Percentiles rank a stretch among this genome's conserved stretches.
These are phyloP conservation scores for Sminthurides aquaticus DNA, from an alignment of 2,888 invertebrate genomes.

Conservation along the genomic window DNA sequence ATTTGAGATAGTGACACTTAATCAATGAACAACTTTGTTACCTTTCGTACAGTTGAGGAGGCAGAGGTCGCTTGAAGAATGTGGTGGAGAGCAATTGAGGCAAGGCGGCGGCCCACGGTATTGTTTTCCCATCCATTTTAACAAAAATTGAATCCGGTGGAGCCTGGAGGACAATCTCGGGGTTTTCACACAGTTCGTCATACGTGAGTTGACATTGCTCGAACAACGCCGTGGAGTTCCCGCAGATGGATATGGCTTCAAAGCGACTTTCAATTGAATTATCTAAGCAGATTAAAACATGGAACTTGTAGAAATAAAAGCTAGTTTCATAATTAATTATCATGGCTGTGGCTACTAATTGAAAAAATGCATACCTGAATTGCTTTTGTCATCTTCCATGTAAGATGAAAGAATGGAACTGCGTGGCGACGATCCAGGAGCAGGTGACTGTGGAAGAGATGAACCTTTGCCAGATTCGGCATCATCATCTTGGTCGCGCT, in stretches of 20 bases:
- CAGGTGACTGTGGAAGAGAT: slow-evolving; percentile 83
- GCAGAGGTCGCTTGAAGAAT: slow-evolving; percentile 76
- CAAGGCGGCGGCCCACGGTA: slow-evolving; percentile 84
- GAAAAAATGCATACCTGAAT: not conserved
- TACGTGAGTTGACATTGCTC: slow-evolving; percentile 55
- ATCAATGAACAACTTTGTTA: slow-evolving; percentile 25
- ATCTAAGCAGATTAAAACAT: not conserved
- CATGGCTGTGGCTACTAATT: too few species aligned
- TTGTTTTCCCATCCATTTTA: slow-evolving; percentile 76
- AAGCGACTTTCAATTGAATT: slow-evolving; percentile 11
- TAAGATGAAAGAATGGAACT: slow-evolving; percentile 25
- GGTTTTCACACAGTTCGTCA: slow-evolving; percentile 58
- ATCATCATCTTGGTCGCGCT: slow-evolving; percentile 66
- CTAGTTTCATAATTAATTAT: not conserved
- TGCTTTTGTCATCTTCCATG: slow-evolving; percentile 31
- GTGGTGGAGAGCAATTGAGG: slow-evolving; percentile 81
- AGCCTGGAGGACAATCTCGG: slow-evolving; percentile 62
- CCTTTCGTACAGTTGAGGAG: slow-evolving; percentile 48
- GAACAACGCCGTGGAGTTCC: slow-evolving; percentile 49
- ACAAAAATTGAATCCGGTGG: slow-evolving; percentile 67
- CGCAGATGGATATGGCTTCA: slow-evolving; percentile 66
- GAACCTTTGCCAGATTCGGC: slow-evolving; percentile 94
- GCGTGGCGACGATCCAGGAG: slow-evolving; percentile 41
- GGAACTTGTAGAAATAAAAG: not conserved
- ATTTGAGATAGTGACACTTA: not conserved